Conservation (phyloP, 2,113 vertebrate genomes). For the Pseudolaguvia tuberculata region DNA sequence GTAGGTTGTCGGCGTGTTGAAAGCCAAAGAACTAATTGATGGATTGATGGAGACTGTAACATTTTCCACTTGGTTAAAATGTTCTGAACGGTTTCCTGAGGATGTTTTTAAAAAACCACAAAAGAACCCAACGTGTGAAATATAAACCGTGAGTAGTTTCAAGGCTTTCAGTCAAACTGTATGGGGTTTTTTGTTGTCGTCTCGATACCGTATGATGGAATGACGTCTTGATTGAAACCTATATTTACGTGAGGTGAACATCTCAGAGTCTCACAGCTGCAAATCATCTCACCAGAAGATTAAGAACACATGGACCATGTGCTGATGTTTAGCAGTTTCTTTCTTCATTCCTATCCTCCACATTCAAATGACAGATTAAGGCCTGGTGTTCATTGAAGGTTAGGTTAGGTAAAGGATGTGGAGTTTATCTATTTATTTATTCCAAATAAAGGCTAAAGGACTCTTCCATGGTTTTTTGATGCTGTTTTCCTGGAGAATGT, state of each 20-base stretch:
- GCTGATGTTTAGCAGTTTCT: background rate
- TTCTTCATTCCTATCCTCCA: background rate
- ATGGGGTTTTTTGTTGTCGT: background rate
- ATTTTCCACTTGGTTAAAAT: background rate
- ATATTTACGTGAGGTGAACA: background rate
- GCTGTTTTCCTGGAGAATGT: no score
- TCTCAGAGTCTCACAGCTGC: background rate
- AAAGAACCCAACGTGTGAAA: background rate
- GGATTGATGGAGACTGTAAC: background rate
- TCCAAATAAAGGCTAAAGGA: no score
- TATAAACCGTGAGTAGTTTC: background rate
- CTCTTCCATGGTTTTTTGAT: no score
- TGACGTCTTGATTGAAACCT: background rate
- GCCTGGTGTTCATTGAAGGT: background rate
- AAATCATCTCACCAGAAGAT: background rate
- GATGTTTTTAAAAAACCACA: background rate
- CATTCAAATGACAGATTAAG: background rate
- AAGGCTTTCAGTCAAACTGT: background rate
- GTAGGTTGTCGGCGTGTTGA: background rate
- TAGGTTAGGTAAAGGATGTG: background rate
- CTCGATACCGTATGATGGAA: background rate
- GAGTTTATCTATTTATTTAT: no score
- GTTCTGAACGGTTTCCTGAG: no score
- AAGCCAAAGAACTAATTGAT: no score
- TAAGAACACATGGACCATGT: background rate